Conservation (phyloP, 2,888 invertebrate species). For the Drosophila mercatorum region DNA sequence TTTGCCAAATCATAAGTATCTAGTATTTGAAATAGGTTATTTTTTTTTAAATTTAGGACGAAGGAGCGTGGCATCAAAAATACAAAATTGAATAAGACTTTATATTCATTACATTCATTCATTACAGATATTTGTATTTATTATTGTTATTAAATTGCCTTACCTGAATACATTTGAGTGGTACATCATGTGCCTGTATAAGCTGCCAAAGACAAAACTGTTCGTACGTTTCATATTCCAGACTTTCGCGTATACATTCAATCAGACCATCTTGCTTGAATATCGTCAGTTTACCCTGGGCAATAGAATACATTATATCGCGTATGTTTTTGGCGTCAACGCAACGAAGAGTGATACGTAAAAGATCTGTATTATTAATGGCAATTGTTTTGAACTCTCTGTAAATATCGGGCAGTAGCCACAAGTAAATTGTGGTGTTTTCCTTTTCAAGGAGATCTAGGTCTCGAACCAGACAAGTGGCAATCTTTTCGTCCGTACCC, state of each 20-base stretch:
- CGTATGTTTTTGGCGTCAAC: conserved; percentile 96
- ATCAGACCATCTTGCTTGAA: conserved; percentile 91
- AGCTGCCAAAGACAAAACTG: conserved; percentile 99
- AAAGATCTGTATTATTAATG: conserved; percentile 93
- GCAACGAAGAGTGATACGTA: conserved; percentile 95
- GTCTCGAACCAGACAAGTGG: conserved; percentile 87
- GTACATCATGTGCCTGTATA: conserved; percentile 96
- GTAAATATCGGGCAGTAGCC: conserved; percentile 96
- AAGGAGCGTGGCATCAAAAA: too few species aligned
- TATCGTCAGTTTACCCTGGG: conserved; percentile 94
- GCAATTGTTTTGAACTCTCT: conserved; percentile 94
- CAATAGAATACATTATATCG: conserved; percentile 94
- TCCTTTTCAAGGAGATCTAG: conserved; percentile 94
- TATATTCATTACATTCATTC: too few species aligned
- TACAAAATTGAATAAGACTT: too few species aligned
- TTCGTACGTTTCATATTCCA: conserved; percentile 98
- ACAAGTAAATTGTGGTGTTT: conserved; percentile 94
- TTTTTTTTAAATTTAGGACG: too few species aligned
- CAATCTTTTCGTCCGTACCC: conserved; percentile 87
- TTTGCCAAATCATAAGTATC: too few species aligned
- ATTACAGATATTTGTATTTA: too few species aligned
- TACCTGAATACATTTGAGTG: conserved; percentile 92
- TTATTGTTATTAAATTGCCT: neutral
- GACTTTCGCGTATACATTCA: conserved; percentile 91
- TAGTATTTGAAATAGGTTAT: too few species aligned